These are phyloP conservation scores for Leguminivora glycinivorella DNA, from an alignment of 1,140 invertebrate genomes.

Conservation along the genomic window DNA sequence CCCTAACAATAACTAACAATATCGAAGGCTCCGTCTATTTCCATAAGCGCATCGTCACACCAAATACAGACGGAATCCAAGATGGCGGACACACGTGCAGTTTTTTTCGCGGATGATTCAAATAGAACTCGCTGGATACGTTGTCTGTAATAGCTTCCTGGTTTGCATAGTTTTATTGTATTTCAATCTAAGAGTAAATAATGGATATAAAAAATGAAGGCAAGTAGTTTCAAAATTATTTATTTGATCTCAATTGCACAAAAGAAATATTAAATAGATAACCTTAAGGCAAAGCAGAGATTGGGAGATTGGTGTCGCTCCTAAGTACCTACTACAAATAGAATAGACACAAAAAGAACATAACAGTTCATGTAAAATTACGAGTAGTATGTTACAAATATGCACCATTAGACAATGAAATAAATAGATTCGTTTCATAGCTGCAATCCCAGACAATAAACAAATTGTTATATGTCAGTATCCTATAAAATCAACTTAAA, in stretches of 20 bases:
- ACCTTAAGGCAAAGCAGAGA: no score
- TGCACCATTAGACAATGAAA: no score
- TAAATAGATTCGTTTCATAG: background rate
- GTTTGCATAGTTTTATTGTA: background rate
- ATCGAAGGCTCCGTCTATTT: slow-evolving; percentile 47
- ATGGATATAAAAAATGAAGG: background rate
- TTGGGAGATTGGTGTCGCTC: no score
- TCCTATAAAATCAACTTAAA: background rate
- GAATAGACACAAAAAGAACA: no score
- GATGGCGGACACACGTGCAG: background rate
- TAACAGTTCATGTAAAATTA: no score
- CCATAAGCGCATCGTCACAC: slow-evolving; percentile 41
- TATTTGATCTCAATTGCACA: no score
- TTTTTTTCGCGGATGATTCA: background rate
- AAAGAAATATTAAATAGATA: no score
- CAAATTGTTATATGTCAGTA: background rate
- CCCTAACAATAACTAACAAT: slow-evolving; percentile 60
- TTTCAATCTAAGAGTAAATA: background rate
- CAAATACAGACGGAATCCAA: slow-evolving; percentile 17
- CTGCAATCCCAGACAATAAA: background rate
- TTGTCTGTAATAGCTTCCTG: background rate
- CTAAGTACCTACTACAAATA: no score
- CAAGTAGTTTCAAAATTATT: background rate
- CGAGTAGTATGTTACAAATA: no score
- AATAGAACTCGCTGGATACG: background rate